Percentiles rank a stretch among this genome's conserved stretches.
Evolutionary conservation across 2,113 vertebrate genomes (phyloP).

Genomic region (Aptenodytes patagonicus): DNA sequence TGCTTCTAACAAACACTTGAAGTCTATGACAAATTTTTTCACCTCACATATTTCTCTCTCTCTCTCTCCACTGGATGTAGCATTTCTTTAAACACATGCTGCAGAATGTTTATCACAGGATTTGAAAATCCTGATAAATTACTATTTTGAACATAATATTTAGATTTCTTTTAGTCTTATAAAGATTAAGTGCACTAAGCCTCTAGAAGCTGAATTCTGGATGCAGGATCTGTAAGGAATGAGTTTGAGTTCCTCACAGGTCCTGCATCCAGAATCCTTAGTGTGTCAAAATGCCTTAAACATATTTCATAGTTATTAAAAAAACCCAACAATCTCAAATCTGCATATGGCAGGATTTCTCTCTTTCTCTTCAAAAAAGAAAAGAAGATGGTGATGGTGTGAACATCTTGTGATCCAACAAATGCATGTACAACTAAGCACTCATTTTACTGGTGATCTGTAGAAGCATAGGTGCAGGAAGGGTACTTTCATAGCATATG

Average conservation of each 20-base stretch:
- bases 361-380: neutral
- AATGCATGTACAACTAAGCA: rapidly evolving
- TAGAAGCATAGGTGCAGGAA: neutral
- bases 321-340: neutral
- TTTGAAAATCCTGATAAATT: neutral
- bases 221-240: neutral
- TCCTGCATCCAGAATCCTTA: neutral
- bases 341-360: neutral
- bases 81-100: neutral
- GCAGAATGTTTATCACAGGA: neutral
- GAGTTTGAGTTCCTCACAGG: neutral
- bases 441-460: neutral
- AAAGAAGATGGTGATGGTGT: rapidly evolving
- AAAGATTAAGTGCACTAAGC: neutral
- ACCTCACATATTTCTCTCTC: neutral
- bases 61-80: neutral
- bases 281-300: neutral
- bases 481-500: rapidly evolving
- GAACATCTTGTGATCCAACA: neutral
- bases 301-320: neutral
- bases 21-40: neutral
- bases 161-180: neutral
- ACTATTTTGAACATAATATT: neutral
- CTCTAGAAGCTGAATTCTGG: neutral
- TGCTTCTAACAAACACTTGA: neutral